Evolutionary conservation across 2,888 invertebrate genomes (phyloP), one percentile per base, ranked within the genome.

Genomic region (Mythimna albipuncta): DNA sequence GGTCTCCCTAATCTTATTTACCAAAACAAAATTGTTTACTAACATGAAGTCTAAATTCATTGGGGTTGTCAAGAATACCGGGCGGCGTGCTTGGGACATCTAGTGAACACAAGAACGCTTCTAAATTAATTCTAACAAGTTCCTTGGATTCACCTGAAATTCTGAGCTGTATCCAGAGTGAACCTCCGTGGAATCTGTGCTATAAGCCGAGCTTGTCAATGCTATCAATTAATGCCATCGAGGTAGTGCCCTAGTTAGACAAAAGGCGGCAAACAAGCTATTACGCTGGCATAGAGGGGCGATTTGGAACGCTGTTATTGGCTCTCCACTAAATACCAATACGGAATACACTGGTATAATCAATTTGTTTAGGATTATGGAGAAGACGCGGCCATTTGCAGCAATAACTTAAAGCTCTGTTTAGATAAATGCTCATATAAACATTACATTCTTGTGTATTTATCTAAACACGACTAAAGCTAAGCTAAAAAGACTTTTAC

Each of bases 221-320:
- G 91, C 91, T 93, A 94, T 94, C 94, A 93, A 94, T 92, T 93
- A 93, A 92, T 91, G 91, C 89, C 93, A 92, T 93, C 93, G 89
- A 90, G 90, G 89, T 87, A 87, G 85, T 92, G 93, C 91, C 91
- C 93, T 89, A 94, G 91, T 91, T 93, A 92, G 89, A 92, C 92
- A 90, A 93, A 93, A 92, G 91, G 87, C 89, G 85, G 88, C 89
- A 89, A 92, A 90, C 92, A 90, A 89, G 90, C 91, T 90, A 90
- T 91, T 89, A 90, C 85, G 85, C 75, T 77, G 84, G 85, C 85
- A 88, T 86, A 87, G 87, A 88, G 85, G 84, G 81, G 84, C 87
- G 74, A 90, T 90, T 89, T 86, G 85, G 85, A 84, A 85, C 86
- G 85, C 81, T 87, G 84, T 82, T 88, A 89, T 88, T 89, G 85